Evolutionary conservation across 2,797 vertebrate genomes (phyloP).

Genomic region (Botia kubotai): DNA sequence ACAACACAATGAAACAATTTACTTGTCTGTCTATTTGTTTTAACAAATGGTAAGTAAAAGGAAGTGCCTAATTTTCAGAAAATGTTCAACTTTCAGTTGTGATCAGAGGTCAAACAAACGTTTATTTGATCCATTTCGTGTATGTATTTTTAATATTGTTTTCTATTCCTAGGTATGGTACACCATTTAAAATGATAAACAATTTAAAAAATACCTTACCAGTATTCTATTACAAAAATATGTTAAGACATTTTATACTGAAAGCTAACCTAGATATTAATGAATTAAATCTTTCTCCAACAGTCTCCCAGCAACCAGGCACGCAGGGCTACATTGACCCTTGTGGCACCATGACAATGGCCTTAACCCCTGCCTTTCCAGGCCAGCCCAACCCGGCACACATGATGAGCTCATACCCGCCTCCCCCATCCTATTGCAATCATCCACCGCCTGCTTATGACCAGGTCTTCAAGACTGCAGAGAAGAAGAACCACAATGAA

Average conservation of each 20-base stretch:
- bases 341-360: conserved; percentile 76
- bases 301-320: conserved; percentile 88
- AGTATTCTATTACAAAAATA: not conserved
- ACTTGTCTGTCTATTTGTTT: too few species aligned
- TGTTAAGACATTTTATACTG: not conserved
- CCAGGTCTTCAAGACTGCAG: conserved; percentile 89
- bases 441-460: conserved; percentile 93
- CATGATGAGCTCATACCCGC: conserved; percentile 85
- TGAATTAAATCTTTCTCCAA: conserved; percentile 49
- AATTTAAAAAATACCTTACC: not conserved
- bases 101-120: too few species aligned
- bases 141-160: not conserved
- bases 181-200: too few species aligned
- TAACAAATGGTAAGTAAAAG: too few species aligned
- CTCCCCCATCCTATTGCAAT: conserved; percentile 94
- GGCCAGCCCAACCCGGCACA: conserved; percentile 80
- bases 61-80: too few species aligned
- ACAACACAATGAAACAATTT: too few species aligned
- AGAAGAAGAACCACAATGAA: conserved; percentile 71
- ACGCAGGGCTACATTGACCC: conserved; percentile 87
- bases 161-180: too few species aligned
- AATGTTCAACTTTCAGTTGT: too few species aligned
- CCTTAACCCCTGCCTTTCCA: conserved; percentile 82
- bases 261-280: not conserved
- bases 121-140: too few species aligned